Base-by-base conservation (phyloP, 2,888 invertebrate genomes). In the Andrena chrysosceles region DNA sequence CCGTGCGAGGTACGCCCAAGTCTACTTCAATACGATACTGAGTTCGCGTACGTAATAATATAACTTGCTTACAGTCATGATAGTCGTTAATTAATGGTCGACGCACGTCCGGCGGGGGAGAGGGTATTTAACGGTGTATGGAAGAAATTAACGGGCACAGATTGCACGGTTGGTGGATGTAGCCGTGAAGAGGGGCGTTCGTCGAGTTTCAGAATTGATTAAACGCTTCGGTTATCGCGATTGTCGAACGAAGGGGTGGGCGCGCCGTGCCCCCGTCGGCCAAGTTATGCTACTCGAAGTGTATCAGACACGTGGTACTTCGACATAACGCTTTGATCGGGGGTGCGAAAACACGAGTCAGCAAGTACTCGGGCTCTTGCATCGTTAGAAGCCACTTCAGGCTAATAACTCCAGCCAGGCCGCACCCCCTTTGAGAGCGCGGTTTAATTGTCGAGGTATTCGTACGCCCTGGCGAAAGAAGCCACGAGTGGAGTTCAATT, bases 311-410 rank as follows among this genome's bases (percentile, higher is more conserved):
- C 67, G 49, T 16, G 60, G 70, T 54, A 48, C 76, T 79, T 84
- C 79, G 81, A 60, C 71, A 20, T 79, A 86, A 86, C 52, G 85
- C 89, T 87, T 88, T 85, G 85, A 88, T 88, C 89, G 81, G 64
- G 76, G 81, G 85, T 63, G 87, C 83, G 83, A 88, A 87, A 81
- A 87, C 85, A 81, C 78, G 86, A 85, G 85, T 86, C 85, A 81
- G 85, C 85, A 83, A 76, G 78, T 81, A 76, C 79, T 80, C 63
- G 63, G 62, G 66, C 80, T 72, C 79, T 88, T 86, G 80, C 81
- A 79, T 81, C 84, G 88, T 84, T 84, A 77, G 86, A 78, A 75
- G 72, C 71, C 76, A 80, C 79, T 77, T 72, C 48, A 66, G 69
- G 80, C 80, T 87, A 87, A 88, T 88, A 88, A 82, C 84, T 78